Conservation (phyloP, 2,888 invertebrate genomes). For the Ochlodes sylvanus region DNA sequence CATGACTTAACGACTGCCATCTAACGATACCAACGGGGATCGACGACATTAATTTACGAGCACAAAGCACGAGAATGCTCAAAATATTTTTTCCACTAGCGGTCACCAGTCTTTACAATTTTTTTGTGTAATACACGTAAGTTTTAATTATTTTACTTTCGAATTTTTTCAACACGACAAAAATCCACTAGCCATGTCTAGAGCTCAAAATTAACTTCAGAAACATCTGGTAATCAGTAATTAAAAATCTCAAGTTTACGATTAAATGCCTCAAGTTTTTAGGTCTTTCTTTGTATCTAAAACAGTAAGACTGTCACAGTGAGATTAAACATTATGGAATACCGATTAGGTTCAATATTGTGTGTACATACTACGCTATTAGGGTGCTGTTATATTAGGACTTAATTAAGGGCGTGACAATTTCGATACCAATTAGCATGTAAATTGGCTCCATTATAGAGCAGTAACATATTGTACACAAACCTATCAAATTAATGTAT, state of each 20-base stretch:
- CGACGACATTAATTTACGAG: no score
- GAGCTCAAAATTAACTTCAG: background rate
- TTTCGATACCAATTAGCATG: constrained; percentile 18
- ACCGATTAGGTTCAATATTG: background rate
- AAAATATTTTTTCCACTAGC: no score
- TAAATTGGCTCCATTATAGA: constrained; percentile 8
- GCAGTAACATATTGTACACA: background rate
- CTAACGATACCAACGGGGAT: no score
- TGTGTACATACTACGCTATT: background rate
- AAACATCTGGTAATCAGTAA: background rate
- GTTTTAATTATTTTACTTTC: background rate
- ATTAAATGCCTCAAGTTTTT: no score
- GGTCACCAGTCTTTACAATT: no score
- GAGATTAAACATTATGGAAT: background rate
- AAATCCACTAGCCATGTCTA: background rate
- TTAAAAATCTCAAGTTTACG: background rate
- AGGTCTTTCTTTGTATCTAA: constrained; percentile 2
- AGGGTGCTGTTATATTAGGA: background rate
- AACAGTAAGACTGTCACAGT: background rate
- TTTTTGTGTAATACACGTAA: no score
- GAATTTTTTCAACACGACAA: no score
- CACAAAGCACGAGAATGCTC: no score
- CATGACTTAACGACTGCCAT: no score
- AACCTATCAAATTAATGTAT: constrained; percentile 1
- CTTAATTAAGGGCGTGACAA: constrained; percentile 18